These are phyloP conservation scores for Oplegnathus fasciatus DNA, from an alignment of 2,113 vertebrate genomes.

Conservation along the genomic window DNA sequence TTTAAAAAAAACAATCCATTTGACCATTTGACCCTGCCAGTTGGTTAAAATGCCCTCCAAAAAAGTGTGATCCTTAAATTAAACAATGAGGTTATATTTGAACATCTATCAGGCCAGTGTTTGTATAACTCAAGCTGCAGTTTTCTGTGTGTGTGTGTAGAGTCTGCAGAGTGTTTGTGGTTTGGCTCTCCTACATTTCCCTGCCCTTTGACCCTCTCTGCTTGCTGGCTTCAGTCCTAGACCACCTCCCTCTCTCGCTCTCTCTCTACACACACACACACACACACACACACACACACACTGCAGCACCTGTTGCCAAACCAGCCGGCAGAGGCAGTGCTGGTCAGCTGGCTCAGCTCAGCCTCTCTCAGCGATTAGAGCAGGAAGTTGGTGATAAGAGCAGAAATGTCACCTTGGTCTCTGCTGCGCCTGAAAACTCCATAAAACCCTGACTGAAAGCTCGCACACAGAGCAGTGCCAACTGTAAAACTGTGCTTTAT, in stretches of 20 bases:
- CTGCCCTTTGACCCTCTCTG: constrained; percentile 43
- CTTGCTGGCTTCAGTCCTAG: constrained; percentile 38
- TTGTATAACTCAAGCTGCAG: not conserved
- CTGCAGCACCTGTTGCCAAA: constrained; percentile 59
- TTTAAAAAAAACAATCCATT: not conserved
- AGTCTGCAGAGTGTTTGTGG: not conserved
- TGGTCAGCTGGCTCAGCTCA: constrained; percentile 49
- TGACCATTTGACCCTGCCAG: not conserved
- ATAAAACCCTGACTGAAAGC: constrained; percentile 17
- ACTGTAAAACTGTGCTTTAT: constrained; percentile 4
- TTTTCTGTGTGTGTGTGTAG: not conserved
- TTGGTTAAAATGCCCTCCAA: not conserved
- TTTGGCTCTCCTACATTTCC: constrained; percentile 31
- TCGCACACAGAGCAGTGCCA: not conserved
- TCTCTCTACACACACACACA: constrained; percentile 21
- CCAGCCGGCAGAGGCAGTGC: constrained; percentile 31
- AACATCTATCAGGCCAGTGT: not conserved
- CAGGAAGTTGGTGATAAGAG: constrained; percentile 56
- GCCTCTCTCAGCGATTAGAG: constrained; percentile 43
- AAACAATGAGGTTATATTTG: not conserved
- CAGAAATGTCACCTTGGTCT: constrained; percentile 72
- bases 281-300: constrained; percentile 24
- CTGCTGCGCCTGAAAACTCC: constrained; percentile 28
- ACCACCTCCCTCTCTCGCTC: constrained; percentile 1
- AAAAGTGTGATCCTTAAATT: not conserved